phyloP scores from a whole-genome alignment of 2,888 invertebrate genomes.

The Drosophila cognata region DNA sequence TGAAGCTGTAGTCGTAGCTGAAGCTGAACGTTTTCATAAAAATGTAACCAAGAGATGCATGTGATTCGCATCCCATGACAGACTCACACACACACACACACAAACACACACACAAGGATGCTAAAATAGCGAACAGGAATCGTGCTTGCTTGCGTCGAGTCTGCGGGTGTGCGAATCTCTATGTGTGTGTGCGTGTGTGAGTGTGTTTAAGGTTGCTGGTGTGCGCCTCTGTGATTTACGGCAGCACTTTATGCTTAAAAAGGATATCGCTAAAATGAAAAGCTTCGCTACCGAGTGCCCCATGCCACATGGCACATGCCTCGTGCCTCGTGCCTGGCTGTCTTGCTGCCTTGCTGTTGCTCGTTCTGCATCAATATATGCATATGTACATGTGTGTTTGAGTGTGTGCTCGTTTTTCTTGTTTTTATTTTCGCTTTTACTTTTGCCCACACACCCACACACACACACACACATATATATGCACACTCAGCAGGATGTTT shows the following conservation, averaged over 20 bases:
- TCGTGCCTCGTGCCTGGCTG: constrained; percentile 10
- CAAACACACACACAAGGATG: constrained; percentile 36
- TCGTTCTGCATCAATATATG: constrained; percentile 25
- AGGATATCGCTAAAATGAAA: constrained; percentile 83
- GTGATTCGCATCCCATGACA: constrained; percentile 72
- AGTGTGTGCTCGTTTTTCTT: constrained; percentile 37
- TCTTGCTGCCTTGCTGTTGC: constrained; percentile 4
- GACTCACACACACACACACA: constrained; percentile 35
- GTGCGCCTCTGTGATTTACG: constrained; percentile 82
- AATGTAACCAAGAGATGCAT: constrained; percentile 81
- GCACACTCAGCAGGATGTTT: constrained; percentile 72
- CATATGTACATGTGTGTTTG: constrained; percentile 40
- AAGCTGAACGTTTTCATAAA: constrained; percentile 76
- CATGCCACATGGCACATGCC: constrained; percentile 6
- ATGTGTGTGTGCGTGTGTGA: constrained; percentile 16
- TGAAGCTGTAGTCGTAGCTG: constrained; percentile 8
- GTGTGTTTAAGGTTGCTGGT: constrained; percentile 29
- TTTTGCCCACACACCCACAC: constrained; percentile 51
- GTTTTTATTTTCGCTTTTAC: constrained; percentile 70
- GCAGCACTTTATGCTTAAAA: constrained; percentile 82
- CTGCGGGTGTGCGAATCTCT: constrained; percentile 40
- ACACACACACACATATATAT: constrained; percentile 11
- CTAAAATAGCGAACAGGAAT: constrained; percentile 63
- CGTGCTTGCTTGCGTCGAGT: constrained; percentile 50
- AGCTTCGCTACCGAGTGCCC: constrained; percentile 70